Percentiles rank a stretch among this genome's conserved stretches.
Evolutionary conservation across 1,140 invertebrate species (phyloP).

Genomic region (Drosophila bifasciata): DNA sequence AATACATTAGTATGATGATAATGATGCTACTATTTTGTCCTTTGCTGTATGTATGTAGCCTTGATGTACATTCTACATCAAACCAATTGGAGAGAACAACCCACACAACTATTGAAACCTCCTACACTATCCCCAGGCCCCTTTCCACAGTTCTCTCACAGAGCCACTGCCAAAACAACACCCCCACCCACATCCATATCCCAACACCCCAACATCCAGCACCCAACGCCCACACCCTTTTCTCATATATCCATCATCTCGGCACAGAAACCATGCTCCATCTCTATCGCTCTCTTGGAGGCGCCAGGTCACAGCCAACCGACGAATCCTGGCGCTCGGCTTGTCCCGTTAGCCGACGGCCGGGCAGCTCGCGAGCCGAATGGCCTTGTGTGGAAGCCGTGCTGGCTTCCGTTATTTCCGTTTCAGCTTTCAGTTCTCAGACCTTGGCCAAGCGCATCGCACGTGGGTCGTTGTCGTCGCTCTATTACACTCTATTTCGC

Average conservation of each 20-base stretch:
- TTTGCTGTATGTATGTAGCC: too few relatives aligned
- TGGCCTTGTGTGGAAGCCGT: conserved; percentile 37
- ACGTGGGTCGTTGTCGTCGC: conserved; percentile 40
- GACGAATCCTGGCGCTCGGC: conserved; percentile 41
- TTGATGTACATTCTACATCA: too few relatives aligned
- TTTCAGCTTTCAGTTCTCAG: conserved; percentile 81
- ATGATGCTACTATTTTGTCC: too few relatives aligned
- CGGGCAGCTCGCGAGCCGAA: conserved; percentile 33
- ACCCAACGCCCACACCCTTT: conserved; percentile 23
- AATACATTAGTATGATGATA: too few relatives aligned
- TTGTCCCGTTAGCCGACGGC: conserved; percentile 39
- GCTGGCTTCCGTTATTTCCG: conserved; percentile 27
- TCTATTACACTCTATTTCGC: neutral
- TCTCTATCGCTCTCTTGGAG: conserved; percentile 44
- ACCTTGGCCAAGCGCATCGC: conserved; percentile 78
- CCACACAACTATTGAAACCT: too few relatives aligned
- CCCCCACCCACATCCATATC: too few relatives aligned
- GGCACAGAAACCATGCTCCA: conserved; percentile 3
- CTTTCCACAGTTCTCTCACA: too few relatives aligned
- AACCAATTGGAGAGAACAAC: too few relatives aligned
- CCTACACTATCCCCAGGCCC: too few relatives aligned
- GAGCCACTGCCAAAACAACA: too few relatives aligned
- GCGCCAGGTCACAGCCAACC: conserved; percentile 30
- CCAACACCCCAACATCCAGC: too few relatives aligned
- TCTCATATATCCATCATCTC: conserved; percentile 39